A percentile compares a stretch with the other conserved stretches of the same genome.
These are phyloP conservation scores for Protomyctophum bolini DNA, from an alignment of 2,113 vertebrate genomes.

Conservation along the genomic window DNA sequence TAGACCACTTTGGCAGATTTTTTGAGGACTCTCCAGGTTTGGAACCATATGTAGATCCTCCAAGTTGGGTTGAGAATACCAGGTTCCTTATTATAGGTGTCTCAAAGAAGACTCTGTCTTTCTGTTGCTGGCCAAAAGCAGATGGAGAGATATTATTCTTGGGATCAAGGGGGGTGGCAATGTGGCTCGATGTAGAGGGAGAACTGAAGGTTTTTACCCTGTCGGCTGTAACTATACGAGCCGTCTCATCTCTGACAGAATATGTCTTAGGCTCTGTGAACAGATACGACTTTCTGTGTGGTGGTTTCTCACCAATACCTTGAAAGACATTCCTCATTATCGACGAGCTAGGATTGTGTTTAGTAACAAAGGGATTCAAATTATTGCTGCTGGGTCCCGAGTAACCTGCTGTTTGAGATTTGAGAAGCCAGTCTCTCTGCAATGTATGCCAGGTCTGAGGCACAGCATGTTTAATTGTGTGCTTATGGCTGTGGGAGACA, in stretches of 20 bases:
- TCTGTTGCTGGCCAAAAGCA: background rate
- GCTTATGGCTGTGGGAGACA: background rate
- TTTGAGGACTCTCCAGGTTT: slow-evolving; percentile 7
- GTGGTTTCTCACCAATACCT: background rate
- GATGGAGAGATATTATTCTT: background rate
- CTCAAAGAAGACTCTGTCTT: background rate
- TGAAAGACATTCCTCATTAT: background rate
- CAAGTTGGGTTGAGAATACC: background rate
- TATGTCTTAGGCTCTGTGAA: slow-evolving; percentile 25
- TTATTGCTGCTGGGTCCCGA: slow-evolving; percentile 4
- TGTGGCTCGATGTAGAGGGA: background rate
- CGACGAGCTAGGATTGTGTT: slow-evolving; percentile 1
- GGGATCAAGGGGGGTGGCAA: background rate
- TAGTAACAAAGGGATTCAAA: background rate
- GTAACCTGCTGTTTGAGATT: slow-evolving; percentile 3
- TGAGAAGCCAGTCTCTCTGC: slow-evolving; percentile 14
- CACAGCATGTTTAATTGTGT: slow-evolving; percentile 23
- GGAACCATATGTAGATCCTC: background rate
- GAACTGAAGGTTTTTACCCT: background rate
- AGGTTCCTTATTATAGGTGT: background rate
- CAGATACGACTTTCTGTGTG: slow-evolving; percentile 25
- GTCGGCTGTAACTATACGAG: background rate
- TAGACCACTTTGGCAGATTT: slow-evolving; percentile 2
- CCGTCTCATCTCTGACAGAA: background rate
- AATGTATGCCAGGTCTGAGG: background rate